Conservation (phyloP, 2,797 vertebrate species). For the Mus spretus region DNA sequence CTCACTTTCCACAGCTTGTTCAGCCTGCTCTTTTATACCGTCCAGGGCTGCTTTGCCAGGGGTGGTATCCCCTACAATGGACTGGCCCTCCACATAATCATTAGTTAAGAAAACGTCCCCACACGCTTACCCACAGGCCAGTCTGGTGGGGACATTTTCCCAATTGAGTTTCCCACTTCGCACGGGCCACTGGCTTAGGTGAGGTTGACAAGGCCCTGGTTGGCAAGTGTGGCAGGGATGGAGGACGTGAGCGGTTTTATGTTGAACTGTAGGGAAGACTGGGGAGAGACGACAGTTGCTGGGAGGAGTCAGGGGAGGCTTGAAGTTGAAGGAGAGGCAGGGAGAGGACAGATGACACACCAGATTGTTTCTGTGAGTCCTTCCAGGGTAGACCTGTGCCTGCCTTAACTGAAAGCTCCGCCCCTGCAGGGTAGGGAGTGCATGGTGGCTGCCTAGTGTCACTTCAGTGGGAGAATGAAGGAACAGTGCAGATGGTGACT, state of each 20-base stretch:
- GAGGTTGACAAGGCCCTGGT: not conserved
- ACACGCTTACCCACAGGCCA: not conserved
- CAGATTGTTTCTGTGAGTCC: not conserved
- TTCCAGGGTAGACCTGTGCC: not conserved
- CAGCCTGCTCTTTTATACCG: not conserved
- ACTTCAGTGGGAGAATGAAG: not conserved
- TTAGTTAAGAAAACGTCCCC: not conserved
- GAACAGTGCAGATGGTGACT: not conserved
- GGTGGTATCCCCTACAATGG: not conserved
- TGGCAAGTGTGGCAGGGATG: not conserved
- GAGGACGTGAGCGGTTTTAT: not conserved
- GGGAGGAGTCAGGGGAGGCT: not conserved
- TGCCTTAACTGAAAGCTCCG: not conserved
- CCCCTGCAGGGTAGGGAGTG: not conserved
- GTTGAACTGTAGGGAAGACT: not conserved
- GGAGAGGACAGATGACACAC: not conserved
- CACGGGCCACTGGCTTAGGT: not conserved
- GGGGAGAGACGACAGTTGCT: not conserved
- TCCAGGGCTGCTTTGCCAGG: too few species aligned
- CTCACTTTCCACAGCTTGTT: not conserved
- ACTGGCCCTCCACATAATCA: not conserved
- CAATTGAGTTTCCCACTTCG: not conserved
- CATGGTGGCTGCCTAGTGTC: not conserved
- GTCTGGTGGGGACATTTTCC: not conserved
- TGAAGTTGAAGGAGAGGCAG: not conserved